Base-by-base conservation (phyloP, 1,140 invertebrate genomes). In the Pseudomyrmex dendroicus region DNA sequence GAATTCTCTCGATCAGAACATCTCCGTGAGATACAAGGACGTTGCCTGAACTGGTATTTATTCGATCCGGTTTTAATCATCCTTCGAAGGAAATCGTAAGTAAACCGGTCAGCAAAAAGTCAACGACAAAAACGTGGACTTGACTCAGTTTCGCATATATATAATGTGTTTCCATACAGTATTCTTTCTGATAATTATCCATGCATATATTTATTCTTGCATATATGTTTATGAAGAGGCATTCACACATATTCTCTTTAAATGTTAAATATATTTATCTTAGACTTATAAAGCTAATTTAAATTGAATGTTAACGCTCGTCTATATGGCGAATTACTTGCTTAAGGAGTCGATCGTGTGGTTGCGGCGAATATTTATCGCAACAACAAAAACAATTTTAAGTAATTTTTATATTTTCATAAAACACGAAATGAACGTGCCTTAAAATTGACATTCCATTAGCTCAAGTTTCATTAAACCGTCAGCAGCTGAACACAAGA, bases 31-130 rank as follows among this genome's bases (percentile, higher is more conserved):
- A 61, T 48, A 35, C 86, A 88, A 88, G 87, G 83, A 87, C 83
- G 77, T 83, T 82, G 54, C 72, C 73, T 85, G 80, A 84, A 88
- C 77, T 84, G 87, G 83, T 83, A 70, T 77, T 70, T 48, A 67
- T 73, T 70, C 66, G 73, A 88, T 87, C 86, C 67, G 86, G 86
- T 88, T 88, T 88, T 83, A 84, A 87, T 82, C 83, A 85, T 73
- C 66, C 86, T 66, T 87, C 84, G 57, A 85, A 76, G 59, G 77
- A 87, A 88, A 88, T 62, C 62, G 87, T 83, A 88, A 87, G 83
- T 87, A 77, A 88, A 83, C 56, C 62, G 54, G 44, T 50, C 54
- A 74, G 64, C 13, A 88, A 88, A 76, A 88, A 85, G 52, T 5
- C 20, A 48, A 68, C 35, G 35, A 85, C 44, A 25, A 35, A 35